These are phyloP conservation scores for Telmatochromis sp. DNA, from an alignment of 2,113 vertebrate species.

Conservation along the genomic window DNA sequence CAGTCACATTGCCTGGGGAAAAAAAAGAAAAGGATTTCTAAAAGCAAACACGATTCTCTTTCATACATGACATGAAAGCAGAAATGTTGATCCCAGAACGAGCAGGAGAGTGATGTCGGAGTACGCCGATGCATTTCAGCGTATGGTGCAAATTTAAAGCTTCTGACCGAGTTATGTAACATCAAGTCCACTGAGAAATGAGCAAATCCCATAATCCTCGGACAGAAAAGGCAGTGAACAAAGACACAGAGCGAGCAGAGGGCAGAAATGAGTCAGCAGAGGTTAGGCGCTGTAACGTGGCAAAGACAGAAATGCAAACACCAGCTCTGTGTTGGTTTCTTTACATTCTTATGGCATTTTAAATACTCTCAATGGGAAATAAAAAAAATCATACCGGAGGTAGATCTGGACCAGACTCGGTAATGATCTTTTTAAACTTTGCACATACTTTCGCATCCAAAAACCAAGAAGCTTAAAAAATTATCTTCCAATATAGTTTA, in stretches of 20 bases:
- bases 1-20: neutral
- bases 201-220: conserved; percentile 36
- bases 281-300: neutral
- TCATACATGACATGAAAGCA: neutral
- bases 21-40: neutral
- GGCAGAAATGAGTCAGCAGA: conserved; percentile 16
- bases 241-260: neutral
- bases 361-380: neutral
- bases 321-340: neutral
- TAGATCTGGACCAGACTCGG: neutral
- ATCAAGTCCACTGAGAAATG: neutral
- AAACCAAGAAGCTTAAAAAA: neutral
- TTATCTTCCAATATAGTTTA: neutral
- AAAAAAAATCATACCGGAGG: neutral
- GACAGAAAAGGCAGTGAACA: conserved; percentile 9
- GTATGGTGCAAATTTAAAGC: neutral
- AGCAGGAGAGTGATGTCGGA: neutral
- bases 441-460: neutral
- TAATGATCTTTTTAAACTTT: neutral
- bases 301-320: neutral
- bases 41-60: neutral
- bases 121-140: neutral
- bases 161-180: neutral
- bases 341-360: neutral
- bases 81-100: neutral